Conservation (phyloP, 2,888 invertebrate genomes). For the Drosophila monieri region DNA sequence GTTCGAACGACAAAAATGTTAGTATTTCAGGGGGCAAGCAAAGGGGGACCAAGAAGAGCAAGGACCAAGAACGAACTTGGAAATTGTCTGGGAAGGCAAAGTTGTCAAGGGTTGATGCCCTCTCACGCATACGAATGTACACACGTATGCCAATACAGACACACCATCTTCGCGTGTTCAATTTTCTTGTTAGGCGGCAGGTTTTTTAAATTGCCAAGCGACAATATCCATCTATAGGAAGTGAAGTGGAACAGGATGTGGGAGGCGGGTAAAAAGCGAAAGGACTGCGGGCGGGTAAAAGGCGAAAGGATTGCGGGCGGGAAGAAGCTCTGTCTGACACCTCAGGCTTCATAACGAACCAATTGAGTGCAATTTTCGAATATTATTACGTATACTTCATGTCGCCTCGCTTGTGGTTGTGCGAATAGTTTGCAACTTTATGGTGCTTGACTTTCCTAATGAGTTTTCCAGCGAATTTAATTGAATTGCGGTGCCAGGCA, state of each 20-base stretch:
- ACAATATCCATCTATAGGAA: constrained; percentile 20
- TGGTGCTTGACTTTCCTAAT: constrained; percentile 70
- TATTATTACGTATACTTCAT: constrained; percentile 67
- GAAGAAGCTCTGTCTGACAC: constrained; percentile 36
- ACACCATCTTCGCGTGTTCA: constrained; percentile 21
- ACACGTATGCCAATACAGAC: constrained; percentile 12
- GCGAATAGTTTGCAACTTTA: constrained; percentile 52
- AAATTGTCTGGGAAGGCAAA: constrained; percentile 64
- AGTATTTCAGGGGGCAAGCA: constrained; percentile 43
- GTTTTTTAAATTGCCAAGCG: constrained; percentile 48
- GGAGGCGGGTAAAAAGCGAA: constrained; percentile 4
- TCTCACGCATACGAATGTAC: constrained; percentile 18
- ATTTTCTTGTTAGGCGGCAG: constrained; percentile 49
- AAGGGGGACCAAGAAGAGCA: constrained; percentile 13
- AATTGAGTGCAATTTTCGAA: constrained; percentile 76
- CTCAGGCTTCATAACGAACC: constrained; percentile 69
- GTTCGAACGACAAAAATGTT: constrained; percentile 70
- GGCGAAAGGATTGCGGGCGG: neutral
- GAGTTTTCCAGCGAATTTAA: constrained; percentile 51
- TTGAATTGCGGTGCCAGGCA: constrained; percentile 27
- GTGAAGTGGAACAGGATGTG: constrained; percentile 14
- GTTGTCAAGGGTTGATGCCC: constrained; percentile 48
- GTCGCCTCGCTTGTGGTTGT: constrained; percentile 32
- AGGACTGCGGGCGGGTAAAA: constrained; percentile 4
- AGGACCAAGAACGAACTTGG: constrained; percentile 50